A percentile compares a stretch with the other conserved stretches of the same genome.
These are phyloP conservation scores for Sus scrofa DNA, from an alignment of 2,113 vertebrate species.

Conservation along the genomic window DNA sequence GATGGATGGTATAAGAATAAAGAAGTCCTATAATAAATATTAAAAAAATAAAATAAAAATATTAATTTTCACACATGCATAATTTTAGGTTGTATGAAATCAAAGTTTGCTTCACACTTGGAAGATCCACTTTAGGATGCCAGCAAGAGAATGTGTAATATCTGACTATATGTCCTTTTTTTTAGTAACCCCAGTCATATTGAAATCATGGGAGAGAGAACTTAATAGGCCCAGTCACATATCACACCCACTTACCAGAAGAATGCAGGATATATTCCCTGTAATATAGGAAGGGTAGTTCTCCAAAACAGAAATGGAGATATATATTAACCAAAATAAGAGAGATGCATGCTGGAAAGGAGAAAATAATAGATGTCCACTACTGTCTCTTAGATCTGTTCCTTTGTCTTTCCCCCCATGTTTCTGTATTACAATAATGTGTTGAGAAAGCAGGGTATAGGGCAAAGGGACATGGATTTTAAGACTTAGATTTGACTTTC, in stretches of 20 bases:
- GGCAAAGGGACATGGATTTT: background rate
- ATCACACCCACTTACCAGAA: background rate
- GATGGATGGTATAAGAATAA: slow-evolving; percentile 61
- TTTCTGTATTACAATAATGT: background rate
- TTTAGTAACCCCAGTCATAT: background rate
- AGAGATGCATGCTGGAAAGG: background rate
- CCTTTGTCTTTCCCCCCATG: background rate
- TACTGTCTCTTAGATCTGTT: background rate
- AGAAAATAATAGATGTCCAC: background rate
- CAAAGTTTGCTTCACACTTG: slow-evolving; percentile 31
- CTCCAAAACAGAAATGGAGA: slow-evolving; percentile 30
- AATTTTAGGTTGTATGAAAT: slow-evolving; percentile 16
- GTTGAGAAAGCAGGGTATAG: background rate
- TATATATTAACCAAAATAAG: background rate
- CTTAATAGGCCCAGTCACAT: background rate
- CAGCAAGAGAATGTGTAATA: background rate
- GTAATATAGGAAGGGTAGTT: background rate
- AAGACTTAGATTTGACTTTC: background rate
- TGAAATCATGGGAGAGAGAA: background rate
- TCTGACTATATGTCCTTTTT: background rate
- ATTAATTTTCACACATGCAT: background rate
- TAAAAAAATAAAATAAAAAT: background rate
- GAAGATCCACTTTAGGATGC: background rate
- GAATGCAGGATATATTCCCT: background rate
- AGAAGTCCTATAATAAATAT: slow-evolving; percentile 52